Percentiles rank a stretch among this genome's conserved stretches.
These are phyloP conservation scores for Clarias pachynema DNA, from an alignment of 2,797 vertebrate genomes.

Conservation along the genomic window DNA sequence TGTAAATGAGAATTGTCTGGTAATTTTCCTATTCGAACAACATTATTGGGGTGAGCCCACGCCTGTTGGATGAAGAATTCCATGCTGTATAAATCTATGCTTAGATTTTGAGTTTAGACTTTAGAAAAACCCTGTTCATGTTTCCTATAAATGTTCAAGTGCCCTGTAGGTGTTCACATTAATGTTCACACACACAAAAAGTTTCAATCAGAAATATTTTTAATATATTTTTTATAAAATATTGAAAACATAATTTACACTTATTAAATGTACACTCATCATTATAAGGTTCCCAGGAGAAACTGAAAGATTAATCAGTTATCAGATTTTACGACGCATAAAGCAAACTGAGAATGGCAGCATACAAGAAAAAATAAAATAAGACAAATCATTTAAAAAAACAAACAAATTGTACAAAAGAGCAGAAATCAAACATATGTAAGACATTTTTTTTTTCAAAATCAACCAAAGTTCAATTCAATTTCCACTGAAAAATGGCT, in stretches of 20 bases:
- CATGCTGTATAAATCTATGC: no score
- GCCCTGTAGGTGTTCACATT: not conserved
- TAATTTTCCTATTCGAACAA: no score
- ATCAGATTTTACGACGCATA: constrained; percentile 50
- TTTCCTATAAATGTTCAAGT: not conserved
- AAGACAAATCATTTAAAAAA: constrained; percentile 44
- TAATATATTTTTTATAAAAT: constrained; percentile 81
- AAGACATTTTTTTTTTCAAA: constrained; percentile 52
- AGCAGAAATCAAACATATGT: constrained; percentile 64
- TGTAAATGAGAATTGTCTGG: no score
- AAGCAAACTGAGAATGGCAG: constrained; percentile 37
- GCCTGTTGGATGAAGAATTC: no score
- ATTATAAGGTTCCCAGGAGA: constrained; percentile 71
- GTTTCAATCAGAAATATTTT: constrained; percentile 59
- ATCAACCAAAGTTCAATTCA: constrained; percentile 56
- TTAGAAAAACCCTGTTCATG: not conserved
- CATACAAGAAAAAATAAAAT: constrained; percentile 46
- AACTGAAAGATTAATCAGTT: constrained; percentile 60
- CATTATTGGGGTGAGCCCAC: no score
- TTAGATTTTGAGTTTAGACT: no score
- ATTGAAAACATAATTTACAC: constrained; percentile 87
- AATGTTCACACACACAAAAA: constrained; percentile 5
- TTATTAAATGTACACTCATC: constrained; percentile 82
- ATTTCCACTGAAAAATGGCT: constrained; percentile 69
- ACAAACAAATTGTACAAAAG: constrained; percentile 67